Conservation (phyloP, 2,113 vertebrate species). For the Mirounga angustirostris region DNA sequence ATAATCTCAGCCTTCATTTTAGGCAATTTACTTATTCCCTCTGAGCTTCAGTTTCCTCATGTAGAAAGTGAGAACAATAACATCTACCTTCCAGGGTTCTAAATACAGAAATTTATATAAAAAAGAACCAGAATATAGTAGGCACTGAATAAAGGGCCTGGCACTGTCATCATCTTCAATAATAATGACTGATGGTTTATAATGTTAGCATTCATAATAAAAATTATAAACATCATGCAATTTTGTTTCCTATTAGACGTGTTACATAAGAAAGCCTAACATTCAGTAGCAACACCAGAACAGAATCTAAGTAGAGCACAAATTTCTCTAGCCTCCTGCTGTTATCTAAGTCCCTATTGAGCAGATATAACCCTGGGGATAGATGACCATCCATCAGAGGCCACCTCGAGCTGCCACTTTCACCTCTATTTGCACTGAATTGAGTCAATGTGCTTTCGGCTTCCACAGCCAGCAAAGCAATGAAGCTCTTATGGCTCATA, state of each 20-base stretch:
- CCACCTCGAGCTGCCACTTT: neutral
- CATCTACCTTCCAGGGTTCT: neutral
- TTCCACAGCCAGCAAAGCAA: neutral
- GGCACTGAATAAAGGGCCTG: neutral
- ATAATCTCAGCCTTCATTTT: neutral
- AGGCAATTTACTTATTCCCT: neutral
- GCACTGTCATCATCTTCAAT: neutral
- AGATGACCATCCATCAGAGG: neutral
- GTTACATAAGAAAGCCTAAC: neutral
- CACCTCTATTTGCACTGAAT: constrained; percentile 1
- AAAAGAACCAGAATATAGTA: neutral
- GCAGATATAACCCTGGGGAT: neutral
- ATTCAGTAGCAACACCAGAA: neutral
- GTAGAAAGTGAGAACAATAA: neutral
- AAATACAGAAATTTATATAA: neutral
- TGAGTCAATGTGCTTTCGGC: neutral
- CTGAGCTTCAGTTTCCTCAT: neutral
- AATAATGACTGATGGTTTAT: neutral
- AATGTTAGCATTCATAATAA: constrained; percentile 33
- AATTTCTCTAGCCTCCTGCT: neutral
- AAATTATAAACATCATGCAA: neutral
- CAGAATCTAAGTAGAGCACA: neutral
- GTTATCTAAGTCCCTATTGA: neutral
- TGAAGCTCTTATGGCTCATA: neutral
- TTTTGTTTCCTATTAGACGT: neutral